Evolutionary conservation across 2,797 vertebrate species (phyloP).

Genomic region (Hippopotamyrus pictus): DNA sequence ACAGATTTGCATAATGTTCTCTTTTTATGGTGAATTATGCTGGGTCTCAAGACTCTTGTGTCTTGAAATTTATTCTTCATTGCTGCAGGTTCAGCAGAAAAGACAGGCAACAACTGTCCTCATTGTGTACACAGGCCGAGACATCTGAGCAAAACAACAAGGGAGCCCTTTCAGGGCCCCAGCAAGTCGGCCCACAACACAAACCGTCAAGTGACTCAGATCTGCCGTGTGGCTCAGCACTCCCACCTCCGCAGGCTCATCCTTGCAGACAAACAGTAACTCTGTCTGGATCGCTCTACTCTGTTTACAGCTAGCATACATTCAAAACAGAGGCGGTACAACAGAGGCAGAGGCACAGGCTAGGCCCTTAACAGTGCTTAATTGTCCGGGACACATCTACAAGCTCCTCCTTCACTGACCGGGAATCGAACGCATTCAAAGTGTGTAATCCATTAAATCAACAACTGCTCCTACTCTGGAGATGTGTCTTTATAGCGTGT

Average conservation of each 20-base stretch:
- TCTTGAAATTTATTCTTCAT: not conserved
- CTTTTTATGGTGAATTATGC: not conserved
- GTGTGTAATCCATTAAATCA: not conserved
- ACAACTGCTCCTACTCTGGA: not conserved
- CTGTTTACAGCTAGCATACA: not conserved
- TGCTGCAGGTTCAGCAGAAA: not conserved
- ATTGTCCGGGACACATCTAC: not conserved
- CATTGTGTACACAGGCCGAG: not conserved
- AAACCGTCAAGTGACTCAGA: constrained; percentile 3
- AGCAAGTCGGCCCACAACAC: not conserved
- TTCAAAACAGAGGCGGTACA: not conserved
- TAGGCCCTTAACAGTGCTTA: not conserved
- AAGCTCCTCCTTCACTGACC: not conserved
- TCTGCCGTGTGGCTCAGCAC: not conserved
- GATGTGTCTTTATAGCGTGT: not conserved
- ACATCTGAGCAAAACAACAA: not conserved
- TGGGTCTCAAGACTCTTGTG: not conserved
- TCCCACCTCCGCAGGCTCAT: not conserved
- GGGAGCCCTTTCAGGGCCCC: not conserved
- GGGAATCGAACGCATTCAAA: not conserved
- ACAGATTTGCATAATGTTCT: not conserved
- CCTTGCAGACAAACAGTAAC: not conserved
- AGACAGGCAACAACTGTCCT: not conserved
- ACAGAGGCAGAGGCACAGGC: not conserved
- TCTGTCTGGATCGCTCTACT: not conserved